Percentiles rank a stretch among this genome's conserved stretches.
Evolutionary conservation across 92 coral and sea anemone genomes (phyloP).

Genomic region (Umimayanthus kanabou): DNA sequence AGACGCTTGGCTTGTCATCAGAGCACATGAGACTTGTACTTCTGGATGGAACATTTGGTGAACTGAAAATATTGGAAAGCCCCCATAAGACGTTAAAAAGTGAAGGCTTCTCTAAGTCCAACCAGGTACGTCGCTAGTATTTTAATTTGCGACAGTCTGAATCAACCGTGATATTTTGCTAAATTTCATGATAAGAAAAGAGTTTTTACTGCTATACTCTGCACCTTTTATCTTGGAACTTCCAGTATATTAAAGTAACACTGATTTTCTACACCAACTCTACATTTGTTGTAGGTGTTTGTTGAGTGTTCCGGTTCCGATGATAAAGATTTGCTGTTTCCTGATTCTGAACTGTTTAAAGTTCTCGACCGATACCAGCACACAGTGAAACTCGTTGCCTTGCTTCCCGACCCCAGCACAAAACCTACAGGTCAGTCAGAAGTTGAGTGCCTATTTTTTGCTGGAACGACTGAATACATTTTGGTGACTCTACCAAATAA

Average conservation of each 20-base stretch:
- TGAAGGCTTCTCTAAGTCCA: constrained; percentile 85
- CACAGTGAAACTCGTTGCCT: constrained; percentile 66
- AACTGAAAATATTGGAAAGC: constrained; percentile 74
- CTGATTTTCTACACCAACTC: neutral
- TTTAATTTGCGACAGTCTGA: no score
- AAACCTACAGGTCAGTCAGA: constrained; percentile 76
- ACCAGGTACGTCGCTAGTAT: constrained; percentile 49
- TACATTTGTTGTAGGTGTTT: constrained; percentile 62
- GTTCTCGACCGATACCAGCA: constrained; percentile 76
- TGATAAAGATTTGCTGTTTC: constrained; percentile 52
- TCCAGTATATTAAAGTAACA: neutral
- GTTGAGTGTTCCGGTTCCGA: constrained; percentile 84
- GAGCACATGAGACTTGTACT: constrained; percentile 75
- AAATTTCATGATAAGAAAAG: no score
- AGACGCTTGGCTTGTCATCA: constrained; percentile 77
- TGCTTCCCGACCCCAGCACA: constrained; percentile 74
- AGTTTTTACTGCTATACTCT: no score
- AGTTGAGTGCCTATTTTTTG: neutral
- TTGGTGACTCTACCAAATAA: neutral
- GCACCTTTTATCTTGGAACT: neutral
- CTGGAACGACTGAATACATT: no score
- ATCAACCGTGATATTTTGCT: no score
- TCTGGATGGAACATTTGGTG: constrained; percentile 72
- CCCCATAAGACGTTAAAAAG: constrained; percentile 74
- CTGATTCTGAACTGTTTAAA: constrained; percentile 64